Percentiles rank a stretch among this genome's conserved stretches.
Conservation (phyloP, 2,113 vertebrate genomes). For the Onychorhynchus coronatus region DNA sequence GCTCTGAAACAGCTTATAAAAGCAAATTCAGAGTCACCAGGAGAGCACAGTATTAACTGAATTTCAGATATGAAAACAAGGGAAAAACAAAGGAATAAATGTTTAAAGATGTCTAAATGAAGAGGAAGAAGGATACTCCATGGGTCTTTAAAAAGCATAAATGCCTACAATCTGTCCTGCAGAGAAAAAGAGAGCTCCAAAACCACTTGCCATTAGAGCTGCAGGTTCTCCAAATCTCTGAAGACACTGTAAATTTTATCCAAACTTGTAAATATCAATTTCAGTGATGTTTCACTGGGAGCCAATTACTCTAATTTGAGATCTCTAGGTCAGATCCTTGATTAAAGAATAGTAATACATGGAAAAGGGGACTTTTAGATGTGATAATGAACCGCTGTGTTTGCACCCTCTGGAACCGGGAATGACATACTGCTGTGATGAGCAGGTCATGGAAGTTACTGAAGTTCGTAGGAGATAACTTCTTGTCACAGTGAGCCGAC, state of each 20-base stretch:
- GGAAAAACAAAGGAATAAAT: conserved; percentile 15
- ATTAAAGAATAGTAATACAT: background rate
- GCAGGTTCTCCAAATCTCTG: background rate
- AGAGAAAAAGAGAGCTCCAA: background rate
- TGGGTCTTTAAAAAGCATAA: background rate
- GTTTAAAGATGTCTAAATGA: background rate
- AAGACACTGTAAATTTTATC: background rate
- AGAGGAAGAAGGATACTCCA: background rate
- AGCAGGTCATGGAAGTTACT: background rate
- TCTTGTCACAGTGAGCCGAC: background rate
- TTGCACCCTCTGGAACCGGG: background rate
- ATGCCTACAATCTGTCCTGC: background rate
- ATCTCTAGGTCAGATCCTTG: background rate
- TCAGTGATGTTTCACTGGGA: background rate
- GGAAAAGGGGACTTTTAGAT: background rate
- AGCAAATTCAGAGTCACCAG: background rate
- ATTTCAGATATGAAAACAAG: background rate
- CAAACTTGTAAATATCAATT: background rate
- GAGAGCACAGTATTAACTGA: background rate
- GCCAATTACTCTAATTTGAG: background rate
- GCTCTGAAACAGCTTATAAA: conserved; percentile 28
- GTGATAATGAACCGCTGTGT: background rate
- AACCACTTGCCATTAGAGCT: background rate
- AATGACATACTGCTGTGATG: background rate
- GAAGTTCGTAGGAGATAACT: background rate